phyloP scores from a whole-genome alignment of 1,140 invertebrate species.

The Maconellicoccus hirsutus region DNA sequence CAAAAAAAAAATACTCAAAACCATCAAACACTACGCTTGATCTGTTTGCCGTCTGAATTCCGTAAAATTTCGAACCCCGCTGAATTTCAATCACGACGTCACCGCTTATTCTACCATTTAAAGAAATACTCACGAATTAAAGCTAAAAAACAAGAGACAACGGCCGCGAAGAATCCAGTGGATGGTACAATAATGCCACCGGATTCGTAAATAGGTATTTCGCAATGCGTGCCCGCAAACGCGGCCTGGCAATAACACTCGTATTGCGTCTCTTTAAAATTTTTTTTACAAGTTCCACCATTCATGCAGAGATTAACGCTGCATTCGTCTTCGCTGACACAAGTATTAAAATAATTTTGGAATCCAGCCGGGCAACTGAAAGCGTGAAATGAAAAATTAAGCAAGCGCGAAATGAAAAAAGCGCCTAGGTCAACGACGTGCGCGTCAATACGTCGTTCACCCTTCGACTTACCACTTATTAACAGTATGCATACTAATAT shows the following conservation, averaged over 20 bases:
- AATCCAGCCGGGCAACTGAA: constrained; percentile 59
- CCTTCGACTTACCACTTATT: constrained; percentile 70
- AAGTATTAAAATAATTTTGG: constrained; percentile 45
- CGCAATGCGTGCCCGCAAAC: constrained; percentile 67
- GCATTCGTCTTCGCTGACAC: constrained; percentile 67
- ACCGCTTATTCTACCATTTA: too few relatives aligned
- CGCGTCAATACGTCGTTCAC: background rate
- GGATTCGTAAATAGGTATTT: constrained; percentile 56
- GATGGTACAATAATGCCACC: constrained; percentile 58
- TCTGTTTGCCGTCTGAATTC: too few relatives aligned
- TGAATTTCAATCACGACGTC: too few relatives aligned
- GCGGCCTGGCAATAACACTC: constrained; percentile 59
- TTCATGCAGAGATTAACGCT: constrained; percentile 54
- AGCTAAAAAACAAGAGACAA: constrained; percentile 60
- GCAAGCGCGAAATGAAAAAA: constrained; percentile 11
- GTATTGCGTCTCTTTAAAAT: constrained; percentile 55
- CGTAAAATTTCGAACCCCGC: too few relatives aligned
- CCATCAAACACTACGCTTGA: too few relatives aligned
- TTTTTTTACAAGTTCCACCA: constrained; percentile 57
- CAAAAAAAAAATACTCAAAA: too few relatives aligned
- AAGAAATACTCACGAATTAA: constrained; percentile 60
- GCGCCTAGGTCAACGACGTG: background rate
- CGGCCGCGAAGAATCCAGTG: constrained; percentile 69
- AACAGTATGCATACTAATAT: constrained; percentile 88
- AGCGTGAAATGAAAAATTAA: background rate